Base-by-base conservation (phyloP, 53 echinoderm and acorn worm genomes). In the Arbacia lixula region DNA sequence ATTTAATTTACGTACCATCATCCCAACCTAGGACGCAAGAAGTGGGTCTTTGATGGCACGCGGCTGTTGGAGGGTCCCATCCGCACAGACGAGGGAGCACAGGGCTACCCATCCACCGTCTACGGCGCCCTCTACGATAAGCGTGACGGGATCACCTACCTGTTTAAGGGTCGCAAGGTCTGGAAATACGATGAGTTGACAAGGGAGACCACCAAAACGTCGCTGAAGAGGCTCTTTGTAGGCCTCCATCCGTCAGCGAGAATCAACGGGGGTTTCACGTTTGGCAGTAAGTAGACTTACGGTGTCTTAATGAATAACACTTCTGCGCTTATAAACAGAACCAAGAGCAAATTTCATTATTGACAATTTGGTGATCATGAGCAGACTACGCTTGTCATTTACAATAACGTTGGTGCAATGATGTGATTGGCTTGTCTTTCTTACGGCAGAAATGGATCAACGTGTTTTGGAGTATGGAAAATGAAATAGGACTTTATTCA, bases 81-180 rank as follows among this genome's bases (percentile, higher is more conserved):
- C 40, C 63, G 36, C 3, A 88, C 76, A 20, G 68, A 36, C 19
- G 32, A 79, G 24, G 38, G 22, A 16, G 61, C 66, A 0, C 37
- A 36, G 12, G 80, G 72, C 20, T 50, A 87, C 54, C 85, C 91
- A 12, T 68, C 64, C 41, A 51, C 62, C 1, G 79, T 88, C 55
- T 46, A 68, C 9, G 91, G 75, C 25, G 88, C 80, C 85, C 75
- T 91, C 84, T 85, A 79, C 22, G 85, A 88, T 56, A 53, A 77
- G 12, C 50, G 37, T 43, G 40, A 46, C 25, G 79, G 85, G 40
- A 24, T 41, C 38, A 91, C 91, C 3, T 88, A 88, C 33, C 83
- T 88, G 57, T 91, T 91, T 73, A 91, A 91, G 55, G 88, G 88
- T 22, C 30, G 41, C 26, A 71, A 88, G 85, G 91, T 91, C 31